These are phyloP conservation scores for Platynereis dumerilii DNA, from an alignment of 2,888 invertebrate species.

Conservation along the genomic window DNA sequence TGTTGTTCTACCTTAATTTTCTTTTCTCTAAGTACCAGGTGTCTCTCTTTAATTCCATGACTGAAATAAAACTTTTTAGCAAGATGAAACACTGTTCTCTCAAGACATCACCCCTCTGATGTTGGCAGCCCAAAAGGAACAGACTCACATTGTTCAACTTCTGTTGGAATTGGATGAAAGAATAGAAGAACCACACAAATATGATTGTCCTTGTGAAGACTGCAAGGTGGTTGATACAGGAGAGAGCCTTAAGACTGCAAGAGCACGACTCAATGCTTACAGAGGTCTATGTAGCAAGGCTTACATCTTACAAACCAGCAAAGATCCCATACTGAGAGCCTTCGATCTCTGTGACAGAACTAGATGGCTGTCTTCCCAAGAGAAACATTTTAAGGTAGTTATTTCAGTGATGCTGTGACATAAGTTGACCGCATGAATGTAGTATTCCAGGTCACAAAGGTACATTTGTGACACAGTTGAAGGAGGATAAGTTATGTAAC, in stretches of 20 bases:
- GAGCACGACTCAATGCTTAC: constrained; percentile 13
- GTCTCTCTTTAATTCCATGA: too few relatives aligned
- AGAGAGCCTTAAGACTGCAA: constrained; percentile 7
- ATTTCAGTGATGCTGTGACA: too few relatives aligned
- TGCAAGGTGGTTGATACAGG: neutral
- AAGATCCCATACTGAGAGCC: constrained; percentile 55
- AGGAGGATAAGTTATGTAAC: too few relatives aligned
- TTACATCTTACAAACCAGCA: constrained; percentile 54
- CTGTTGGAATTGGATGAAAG: constrained; percentile 8
- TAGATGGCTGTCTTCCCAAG: constrained; percentile 45
- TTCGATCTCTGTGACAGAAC: constrained; percentile 52
- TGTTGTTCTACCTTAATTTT: too few relatives aligned
- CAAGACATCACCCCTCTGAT: constrained; percentile 59
- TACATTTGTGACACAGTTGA: too few relatives aligned
- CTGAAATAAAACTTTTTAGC: too few relatives aligned
- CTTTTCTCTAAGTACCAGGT: too few relatives aligned
- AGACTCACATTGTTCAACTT: constrained; percentile 5
- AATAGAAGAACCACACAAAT: constrained; percentile 16
- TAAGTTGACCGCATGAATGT: too few relatives aligned
- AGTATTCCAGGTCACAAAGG: too few relatives aligned
- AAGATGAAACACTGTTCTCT: constrained; percentile 57
- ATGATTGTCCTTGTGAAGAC: neutral
- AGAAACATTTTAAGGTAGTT: constrained; percentile 60
- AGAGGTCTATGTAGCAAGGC: neutral
- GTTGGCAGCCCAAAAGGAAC: constrained; percentile 54